Evolutionary conservation across 2,888 invertebrate genomes (phyloP).

Genomic region (Dryobotodes eremita): DNA sequence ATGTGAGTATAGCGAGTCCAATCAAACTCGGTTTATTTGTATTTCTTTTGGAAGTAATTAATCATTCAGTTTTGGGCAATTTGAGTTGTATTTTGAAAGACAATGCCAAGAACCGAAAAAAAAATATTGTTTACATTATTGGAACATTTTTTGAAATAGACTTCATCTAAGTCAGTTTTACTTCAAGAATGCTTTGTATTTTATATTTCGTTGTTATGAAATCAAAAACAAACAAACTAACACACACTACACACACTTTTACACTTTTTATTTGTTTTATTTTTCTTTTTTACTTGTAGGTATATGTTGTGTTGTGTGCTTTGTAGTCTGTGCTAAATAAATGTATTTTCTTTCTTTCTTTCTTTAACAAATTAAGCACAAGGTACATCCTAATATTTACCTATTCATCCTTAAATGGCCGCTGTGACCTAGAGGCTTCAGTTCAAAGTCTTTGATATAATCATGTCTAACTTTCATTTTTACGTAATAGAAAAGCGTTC

Average conservation of each 20-base stretch:
- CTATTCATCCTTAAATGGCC: slow-evolving; percentile 32
- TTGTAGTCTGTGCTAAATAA: too few species aligned
- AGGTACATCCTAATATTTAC: too few species aligned
- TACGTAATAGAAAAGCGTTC: slow-evolving; percentile 44
- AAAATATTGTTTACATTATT: not conserved
- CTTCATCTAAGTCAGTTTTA: not conserved
- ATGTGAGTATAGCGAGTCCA: too few species aligned
- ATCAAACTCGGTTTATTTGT: too few species aligned
- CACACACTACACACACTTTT: too few species aligned
- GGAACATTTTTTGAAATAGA: slow-evolving; percentile 4
- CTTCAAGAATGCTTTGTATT: not conserved
- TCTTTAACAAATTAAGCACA: too few species aligned
- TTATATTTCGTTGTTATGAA: slow-evolving; percentile 5
- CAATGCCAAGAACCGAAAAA: not conserved
- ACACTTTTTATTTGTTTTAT: too few species aligned
- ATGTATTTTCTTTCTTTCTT: too few species aligned
- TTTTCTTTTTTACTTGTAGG: too few species aligned
- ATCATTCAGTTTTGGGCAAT: not conserved
- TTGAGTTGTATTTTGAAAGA: not conserved
- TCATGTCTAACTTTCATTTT: slow-evolving; percentile 46
- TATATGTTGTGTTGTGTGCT: too few species aligned
- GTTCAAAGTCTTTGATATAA: slow-evolving; percentile 51
- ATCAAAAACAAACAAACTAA: slow-evolving; percentile 20
- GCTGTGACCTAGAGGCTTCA: slow-evolving; percentile 20
- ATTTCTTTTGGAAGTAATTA: not conserved